Evolutionary conservation across 2,113 vertebrate species (phyloP).

Genomic region (Lethenteron reissneri): DNA sequence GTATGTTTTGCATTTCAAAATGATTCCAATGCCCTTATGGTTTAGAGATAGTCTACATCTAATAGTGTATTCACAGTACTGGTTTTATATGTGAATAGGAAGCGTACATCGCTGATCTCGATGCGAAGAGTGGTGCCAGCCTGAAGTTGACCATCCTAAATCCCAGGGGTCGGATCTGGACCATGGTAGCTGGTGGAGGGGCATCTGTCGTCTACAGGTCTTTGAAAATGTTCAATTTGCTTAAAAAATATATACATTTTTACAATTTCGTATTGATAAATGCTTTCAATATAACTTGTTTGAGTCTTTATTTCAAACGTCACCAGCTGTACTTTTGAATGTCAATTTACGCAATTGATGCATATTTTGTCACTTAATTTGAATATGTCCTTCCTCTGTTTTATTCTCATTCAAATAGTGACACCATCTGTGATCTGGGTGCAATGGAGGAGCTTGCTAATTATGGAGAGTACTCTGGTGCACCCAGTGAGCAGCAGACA

Average conservation of each 20-base stretch:
- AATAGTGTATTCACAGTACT: too few species aligned
- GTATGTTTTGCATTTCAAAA: too few species aligned
- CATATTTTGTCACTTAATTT: too few species aligned
- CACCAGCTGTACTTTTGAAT: too few species aligned
- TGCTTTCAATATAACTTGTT: too few species aligned
- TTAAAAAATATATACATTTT: too few species aligned
- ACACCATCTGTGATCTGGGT: conserved; percentile 89
- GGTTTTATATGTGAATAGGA: conserved; percentile 28
- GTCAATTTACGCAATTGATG: too few species aligned
- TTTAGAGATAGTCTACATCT: too few species aligned
- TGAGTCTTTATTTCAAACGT: too few species aligned
- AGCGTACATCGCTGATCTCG: conserved; percentile 86
- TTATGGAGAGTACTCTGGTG: conserved; percentile 85
- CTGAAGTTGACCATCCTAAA: conserved; percentile 80
- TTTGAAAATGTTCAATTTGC: conserved; percentile 5
- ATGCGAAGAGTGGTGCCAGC: conserved; percentile 89
- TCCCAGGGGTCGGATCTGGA: conserved; percentile 82
- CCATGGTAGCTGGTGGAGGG: conserved; percentile 92
- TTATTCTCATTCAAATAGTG: conserved; percentile 22
- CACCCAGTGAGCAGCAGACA: conserved; percentile 88
- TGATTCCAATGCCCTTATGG: too few species aligned
- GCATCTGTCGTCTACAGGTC: conserved; percentile 96
- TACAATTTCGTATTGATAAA: too few species aligned
- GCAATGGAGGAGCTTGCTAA: conserved; percentile 81
- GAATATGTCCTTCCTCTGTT: too few species aligned